Evolutionary conservation across 2,113 vertebrate species (phyloP).

Genomic region (Phyllostomus hastatus): DNA sequence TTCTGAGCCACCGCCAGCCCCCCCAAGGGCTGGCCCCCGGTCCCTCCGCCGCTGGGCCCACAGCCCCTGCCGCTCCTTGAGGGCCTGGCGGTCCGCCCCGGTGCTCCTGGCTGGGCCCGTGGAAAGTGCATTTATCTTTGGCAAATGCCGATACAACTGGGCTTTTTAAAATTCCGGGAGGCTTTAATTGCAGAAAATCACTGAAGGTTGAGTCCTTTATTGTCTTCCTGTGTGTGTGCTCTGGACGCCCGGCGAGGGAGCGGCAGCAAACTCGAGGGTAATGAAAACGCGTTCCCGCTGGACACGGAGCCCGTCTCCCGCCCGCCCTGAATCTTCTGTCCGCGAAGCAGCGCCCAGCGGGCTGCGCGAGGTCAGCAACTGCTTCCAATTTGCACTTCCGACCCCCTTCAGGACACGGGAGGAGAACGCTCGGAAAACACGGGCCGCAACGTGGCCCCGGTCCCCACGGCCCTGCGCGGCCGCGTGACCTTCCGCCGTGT

Average conservation of each 20-base stretch:
- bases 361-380: neutral
- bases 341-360: neutral
- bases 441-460: neutral
- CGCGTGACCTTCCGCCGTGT: too few relatives aligned
- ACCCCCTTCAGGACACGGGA: neutral
- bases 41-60: neutral
- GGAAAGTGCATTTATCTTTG: slow-evolving; percentile 73
- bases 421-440: slow-evolving; percentile 30
- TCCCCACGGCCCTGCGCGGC: neutral
- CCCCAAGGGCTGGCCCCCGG: neutral
- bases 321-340: slow-evolving; percentile 19
- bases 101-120: slow-evolving; percentile 30
- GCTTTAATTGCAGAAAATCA: slow-evolving; percentile 72
- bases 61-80: neutral
- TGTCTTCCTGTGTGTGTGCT: slow-evolving; percentile 33
- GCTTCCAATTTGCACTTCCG: slow-evolving; percentile 59
- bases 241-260: slow-evolving; percentile 57
- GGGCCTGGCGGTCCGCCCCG: neutral
- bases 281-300: slow-evolving; percentile 53
- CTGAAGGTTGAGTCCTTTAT: slow-evolving; percentile 60
- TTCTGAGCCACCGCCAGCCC: neutral
- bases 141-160: slow-evolving; percentile 44
- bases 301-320: slow-evolving; percentile 35
- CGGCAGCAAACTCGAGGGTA: slow-evolving; percentile 52
- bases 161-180: slow-evolving; percentile 67